Percentiles rank a stretch among this genome's conserved stretches.
These are phyloP conservation scores for Hydractinia symbiolongicarpus DNA, from an alignment of 30 jellyfish, hydroid and myxozoan genomes.

Conservation along the genomic window DNA sequence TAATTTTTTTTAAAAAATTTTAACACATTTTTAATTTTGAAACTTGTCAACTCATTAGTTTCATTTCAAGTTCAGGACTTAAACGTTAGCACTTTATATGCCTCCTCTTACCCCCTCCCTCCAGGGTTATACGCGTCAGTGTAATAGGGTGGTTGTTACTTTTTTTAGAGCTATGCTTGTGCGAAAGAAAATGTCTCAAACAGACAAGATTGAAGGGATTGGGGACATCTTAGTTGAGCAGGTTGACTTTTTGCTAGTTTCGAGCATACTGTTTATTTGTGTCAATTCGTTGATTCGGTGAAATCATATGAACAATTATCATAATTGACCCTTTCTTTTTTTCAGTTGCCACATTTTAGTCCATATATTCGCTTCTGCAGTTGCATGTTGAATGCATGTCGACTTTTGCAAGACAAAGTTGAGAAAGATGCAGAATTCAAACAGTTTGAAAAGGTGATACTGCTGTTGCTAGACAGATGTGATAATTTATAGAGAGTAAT, in stretches of 20 bases:
- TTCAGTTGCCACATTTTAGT: conserved; percentile 79
- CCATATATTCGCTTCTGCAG: conserved; percentile 99
- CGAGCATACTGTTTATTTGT: background rate
- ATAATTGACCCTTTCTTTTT: conserved; percentile 8
- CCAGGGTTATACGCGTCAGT: too few species aligned
- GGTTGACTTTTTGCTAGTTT: conserved; percentile 18
- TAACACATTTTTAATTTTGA: too few species aligned
- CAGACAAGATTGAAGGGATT: conserved; percentile 82
- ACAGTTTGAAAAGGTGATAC: conserved; percentile 73
- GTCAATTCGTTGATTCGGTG: background rate
- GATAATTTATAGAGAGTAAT: too few species aligned
- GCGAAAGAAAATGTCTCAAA: conserved; percentile 81
- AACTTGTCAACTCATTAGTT: too few species aligned
- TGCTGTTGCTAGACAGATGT: background rate
- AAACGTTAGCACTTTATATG: too few species aligned
- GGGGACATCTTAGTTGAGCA: conserved; percentile 89
- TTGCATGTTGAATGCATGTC: conserved; percentile 93
- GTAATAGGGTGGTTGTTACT: too few species aligned
- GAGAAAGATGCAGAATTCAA: conserved; percentile 91
- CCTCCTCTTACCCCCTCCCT: too few species aligned
- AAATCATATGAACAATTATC: background rate
- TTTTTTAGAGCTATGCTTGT: conserved; percentile 78
- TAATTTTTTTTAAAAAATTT: too few species aligned
- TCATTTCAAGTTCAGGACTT: too few species aligned
- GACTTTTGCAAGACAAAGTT: conserved; percentile 76